phyloP scores from a whole-genome alignment of 2,888 invertebrate species.

The Neocrepidodera transversa region DNA sequence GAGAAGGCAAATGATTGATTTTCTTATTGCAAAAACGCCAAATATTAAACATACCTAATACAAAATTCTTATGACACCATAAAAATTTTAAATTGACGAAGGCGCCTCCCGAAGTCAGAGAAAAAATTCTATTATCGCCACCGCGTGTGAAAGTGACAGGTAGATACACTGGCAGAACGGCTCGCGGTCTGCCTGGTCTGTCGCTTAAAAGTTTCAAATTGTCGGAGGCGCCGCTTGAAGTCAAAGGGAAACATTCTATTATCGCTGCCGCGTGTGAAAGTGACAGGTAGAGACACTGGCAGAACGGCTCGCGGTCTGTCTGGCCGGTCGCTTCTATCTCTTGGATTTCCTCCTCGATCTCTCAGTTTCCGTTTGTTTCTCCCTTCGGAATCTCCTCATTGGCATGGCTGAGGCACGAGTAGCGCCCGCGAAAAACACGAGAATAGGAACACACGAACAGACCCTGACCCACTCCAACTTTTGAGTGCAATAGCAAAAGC shows the following conservation, averaged over 20 bases:
- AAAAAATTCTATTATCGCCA: not conserved
- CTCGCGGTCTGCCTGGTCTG: not conserved
- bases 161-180: not conserved
- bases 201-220: no score
- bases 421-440: conserved; percentile 19
- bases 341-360: conserved; percentile 1
- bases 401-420: not conserved
- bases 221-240: no score
- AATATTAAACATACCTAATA: no score
- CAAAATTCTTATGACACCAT: no score
- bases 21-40: no score
- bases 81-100: no score
- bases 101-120: no score
- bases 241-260: no score
- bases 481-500: conserved; percentile 12
- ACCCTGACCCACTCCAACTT: conserved; percentile 22
- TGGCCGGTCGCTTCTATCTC: not conserved
- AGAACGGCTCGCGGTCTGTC: not conserved
- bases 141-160: not conserved
- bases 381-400: conserved; percentile 7
- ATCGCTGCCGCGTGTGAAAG: not conserved
- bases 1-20: no score
- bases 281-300: not conserved
- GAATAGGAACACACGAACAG: conserved; percentile 15
- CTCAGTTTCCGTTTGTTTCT: not conserved